Evolutionary conservation across 92 coral and sea anemone species (phyloP).

Genomic region (Ricordea florida): DNA sequence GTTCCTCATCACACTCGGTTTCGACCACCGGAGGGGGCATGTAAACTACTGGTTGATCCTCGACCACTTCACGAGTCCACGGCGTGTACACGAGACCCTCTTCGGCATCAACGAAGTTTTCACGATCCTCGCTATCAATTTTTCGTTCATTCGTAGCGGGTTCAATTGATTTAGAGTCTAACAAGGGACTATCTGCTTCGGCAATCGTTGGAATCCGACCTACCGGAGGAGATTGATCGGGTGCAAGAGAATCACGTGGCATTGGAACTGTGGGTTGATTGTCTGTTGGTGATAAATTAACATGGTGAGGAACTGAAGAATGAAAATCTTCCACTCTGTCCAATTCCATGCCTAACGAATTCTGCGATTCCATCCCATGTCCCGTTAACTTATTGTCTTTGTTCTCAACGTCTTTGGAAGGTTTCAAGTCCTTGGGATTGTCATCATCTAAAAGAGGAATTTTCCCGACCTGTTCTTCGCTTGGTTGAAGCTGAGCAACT

Average conservation of each 20-base stretch:
- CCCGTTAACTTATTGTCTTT: background rate
- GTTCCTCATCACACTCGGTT: constrained; percentile 59
- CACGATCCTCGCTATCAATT: constrained; percentile 9
- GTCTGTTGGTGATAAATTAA: background rate
- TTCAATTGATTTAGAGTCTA: background rate
- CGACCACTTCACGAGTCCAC: constrained; percentile 55
- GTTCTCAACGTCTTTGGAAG: background rate
- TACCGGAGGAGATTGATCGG: too few relatives aligned
- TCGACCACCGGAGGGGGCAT: constrained; percentile 59
- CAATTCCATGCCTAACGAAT: background rate
- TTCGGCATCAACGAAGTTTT: background rate
- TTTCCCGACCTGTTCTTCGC: background rate
- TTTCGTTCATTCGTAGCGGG: too few relatives aligned
- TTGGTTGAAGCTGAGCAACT: background rate
- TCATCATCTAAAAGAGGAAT: background rate
- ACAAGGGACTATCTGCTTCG: too few relatives aligned
- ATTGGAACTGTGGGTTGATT: constrained; percentile 21
- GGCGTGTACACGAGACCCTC: constrained; percentile 32
- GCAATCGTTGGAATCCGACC: too few relatives aligned
- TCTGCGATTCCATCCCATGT: background rate
- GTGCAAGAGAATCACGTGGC: too few relatives aligned
- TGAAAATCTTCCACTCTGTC: constrained; percentile 4
- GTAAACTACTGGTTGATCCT: constrained; percentile 60
- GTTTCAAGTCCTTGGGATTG: background rate
- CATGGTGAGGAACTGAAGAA: background rate